Evolutionary conservation across 2,888 invertebrate genomes (phyloP), one percentile per base, ranked within the genome.

Genomic region (Orthosia incerta): DNA sequence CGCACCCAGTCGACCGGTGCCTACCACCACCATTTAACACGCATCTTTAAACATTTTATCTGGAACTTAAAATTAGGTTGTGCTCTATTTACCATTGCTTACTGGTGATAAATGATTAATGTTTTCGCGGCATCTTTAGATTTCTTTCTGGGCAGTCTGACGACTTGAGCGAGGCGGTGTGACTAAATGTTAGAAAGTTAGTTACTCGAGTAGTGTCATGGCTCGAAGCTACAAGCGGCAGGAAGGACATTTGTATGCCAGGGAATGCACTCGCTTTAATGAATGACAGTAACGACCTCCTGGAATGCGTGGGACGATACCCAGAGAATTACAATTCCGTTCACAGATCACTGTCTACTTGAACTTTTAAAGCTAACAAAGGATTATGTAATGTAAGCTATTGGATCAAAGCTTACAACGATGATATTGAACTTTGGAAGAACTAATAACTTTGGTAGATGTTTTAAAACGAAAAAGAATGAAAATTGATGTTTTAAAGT

Each of bases 191-290:
- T 93, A 91, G 91, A 93, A 93, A 92, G 91, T 90, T 87, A 73
- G 83, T 76, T 78, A 71, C 64, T 53, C 61, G 56, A 68, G 70
- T 67, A 70, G 80, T 84, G 81, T 71, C 76, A 75, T 83, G 85
- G 76, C 79, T 76, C 75, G 79, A 75, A 73, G 83, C 77, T 84
- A 85, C 79, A 87, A 86, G 76, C 84, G 85, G 76, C 87, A 88
- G 91, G 89, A 91, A 92, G 91, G 90, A 90, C 91, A 92, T 92
- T 93, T 90, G 93, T 93, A 93, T 94, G 91, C 92, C 82, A 88
- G 89, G 89, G 90, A 93, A 93, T 92, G 92, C 93, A 91, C 91
- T 91, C 86, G 83, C 86, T 79, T 87, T 93, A 94, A 93, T 94
- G 92, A 93, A 93, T 93, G 91, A 91, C 86, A 84, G 88, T 89